Percentiles rank a stretch among this genome's conserved stretches.
phyloP scores from a whole-genome alignment of 2,888 invertebrate genomes.

The Troilus luridus region DNA sequence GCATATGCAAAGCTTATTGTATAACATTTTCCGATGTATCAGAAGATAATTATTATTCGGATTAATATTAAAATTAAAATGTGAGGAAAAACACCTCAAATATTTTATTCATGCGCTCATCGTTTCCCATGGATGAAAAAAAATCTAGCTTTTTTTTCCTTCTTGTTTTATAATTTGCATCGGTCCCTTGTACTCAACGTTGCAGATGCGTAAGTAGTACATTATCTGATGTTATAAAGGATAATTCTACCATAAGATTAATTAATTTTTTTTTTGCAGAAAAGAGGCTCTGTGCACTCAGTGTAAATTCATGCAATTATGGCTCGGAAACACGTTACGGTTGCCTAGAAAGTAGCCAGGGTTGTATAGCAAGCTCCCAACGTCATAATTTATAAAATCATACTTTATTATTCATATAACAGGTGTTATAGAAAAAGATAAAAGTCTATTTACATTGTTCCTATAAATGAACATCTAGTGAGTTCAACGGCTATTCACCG shows the following conservation, averaged over 20 bases:
- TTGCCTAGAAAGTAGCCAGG: neutral
- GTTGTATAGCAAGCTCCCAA: neutral
- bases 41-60: neutral
- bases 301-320: constrained; percentile 41
- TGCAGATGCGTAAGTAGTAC: constrained; percentile 22
- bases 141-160: neutral
- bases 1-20: constrained; percentile 6
- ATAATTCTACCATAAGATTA: constrained; percentile 13
- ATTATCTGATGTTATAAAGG: constrained; percentile 39
- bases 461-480: too few species aligned
- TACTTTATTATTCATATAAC: neutral
- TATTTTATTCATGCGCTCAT: constrained; percentile 22
- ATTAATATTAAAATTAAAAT: constrained; percentile 8
- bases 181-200: neutral
- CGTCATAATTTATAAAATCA: neutral
- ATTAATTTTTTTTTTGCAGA: neutral
- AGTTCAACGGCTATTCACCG: too few species aligned
- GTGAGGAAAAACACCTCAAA: neutral
- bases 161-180: constrained; percentile 26
- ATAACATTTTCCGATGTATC: constrained; percentile 7
- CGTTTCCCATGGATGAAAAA: constrained; percentile 40
- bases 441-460: too few species aligned
- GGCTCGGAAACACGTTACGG: constrained; percentile 15
- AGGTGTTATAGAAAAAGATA: neutral
- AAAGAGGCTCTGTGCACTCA: constrained; percentile 26